Base-by-base conservation (phyloP, 2,888 invertebrate genomes). In the Cremastinae sp. region DNA sequence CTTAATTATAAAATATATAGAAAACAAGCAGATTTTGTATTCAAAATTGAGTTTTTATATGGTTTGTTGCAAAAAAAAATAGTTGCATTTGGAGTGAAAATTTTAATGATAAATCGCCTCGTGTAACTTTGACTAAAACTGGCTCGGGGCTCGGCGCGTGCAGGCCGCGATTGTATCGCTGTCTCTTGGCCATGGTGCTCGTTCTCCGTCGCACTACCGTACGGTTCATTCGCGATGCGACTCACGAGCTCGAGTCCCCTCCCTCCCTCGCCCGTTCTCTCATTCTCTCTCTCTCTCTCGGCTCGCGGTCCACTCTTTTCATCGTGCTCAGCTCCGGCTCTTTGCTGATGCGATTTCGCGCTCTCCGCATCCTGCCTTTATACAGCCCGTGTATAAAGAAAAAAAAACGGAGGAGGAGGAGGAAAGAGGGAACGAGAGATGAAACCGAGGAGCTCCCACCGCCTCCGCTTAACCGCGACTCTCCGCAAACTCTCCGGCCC, bases 141-240 rank as follows among this genome's bases (percentile, higher is more conserved):
- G 85, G 87, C 87, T 86, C 85, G 85, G 82, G 87, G 86, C 88
- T 82, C 88, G 89, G 88, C 89, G 89, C 89, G 89, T 89, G 89
- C 89, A 89, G 86, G 87, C 87, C 87, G 88, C 87, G 88, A 88
- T 89, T 87, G 87, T 88, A 86, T 86, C 86, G 87, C 85, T 81
- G 80, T 85, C 83, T 72, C 76, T 74, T 51, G 78, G 75, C 72
- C 20, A 38, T 74, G 56, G 12, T 8, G 41, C 47, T 54, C 41
- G 43, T 58, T 75, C 78, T 75, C 45, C 36, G 64, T 56, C 54
- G 34, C 53, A 12, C 73, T 69, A 22, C 69, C 53, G 54, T 41
- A 49, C 64, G 28, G 12, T 61, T 49, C 22, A 34, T 71, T 61
- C 66, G 12, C 61, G 43, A 62, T 61, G 64, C 61, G 47, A 59